Evolutionary conservation across 2,113 vertebrate species (phyloP), one percentile per base, ranked within the genome.

Genomic region (Murina feae): DNA sequence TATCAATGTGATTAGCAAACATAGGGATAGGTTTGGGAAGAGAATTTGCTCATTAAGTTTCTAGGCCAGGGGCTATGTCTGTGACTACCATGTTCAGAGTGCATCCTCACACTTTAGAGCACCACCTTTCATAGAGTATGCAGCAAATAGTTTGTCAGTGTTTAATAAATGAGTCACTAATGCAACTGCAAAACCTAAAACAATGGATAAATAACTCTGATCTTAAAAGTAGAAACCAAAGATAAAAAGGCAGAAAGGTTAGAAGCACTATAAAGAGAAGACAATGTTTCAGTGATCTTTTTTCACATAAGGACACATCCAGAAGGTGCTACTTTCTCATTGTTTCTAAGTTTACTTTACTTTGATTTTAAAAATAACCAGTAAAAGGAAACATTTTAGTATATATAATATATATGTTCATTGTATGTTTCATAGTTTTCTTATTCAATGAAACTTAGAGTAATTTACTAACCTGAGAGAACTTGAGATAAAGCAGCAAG

Each of bases 281-380:
- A 58, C n/a, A 83, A 10, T 79, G 81, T 78, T 86, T 95, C 39
- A 74, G 37, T 68, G 9, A 30, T 21, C 28, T 72, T 89, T n/a
- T 79, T 39, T 71, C 32, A 93, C 13, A 37, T 25, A 71, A 84
- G 6, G n/a, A 75, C 44, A 84, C 12, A 92, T 51, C 10, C 20
- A 76, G 4, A 75, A 74, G 35, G 23, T 21, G 44, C 69, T 81
- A 80, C 90, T 84, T 90, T 75, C 39, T 14, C 23, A 78, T 47
- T 25, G 68, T 39, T 72, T 86, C 69, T 60, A 90, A 66, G 21
- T 83, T 97, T 79, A 47, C 9, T 72, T 93, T 49, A 83, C 25
- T 75, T 42, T 87, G 32, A 76, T 89, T 91, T 96, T 80, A 84
- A 47, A 96, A 93, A 87, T 30, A 93, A 16, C 2, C 1, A 83